These are phyloP conservation scores for Pelecanoides urinatrix DNA, from an alignment of 2,113 vertebrate species.

Conservation along the genomic window DNA sequence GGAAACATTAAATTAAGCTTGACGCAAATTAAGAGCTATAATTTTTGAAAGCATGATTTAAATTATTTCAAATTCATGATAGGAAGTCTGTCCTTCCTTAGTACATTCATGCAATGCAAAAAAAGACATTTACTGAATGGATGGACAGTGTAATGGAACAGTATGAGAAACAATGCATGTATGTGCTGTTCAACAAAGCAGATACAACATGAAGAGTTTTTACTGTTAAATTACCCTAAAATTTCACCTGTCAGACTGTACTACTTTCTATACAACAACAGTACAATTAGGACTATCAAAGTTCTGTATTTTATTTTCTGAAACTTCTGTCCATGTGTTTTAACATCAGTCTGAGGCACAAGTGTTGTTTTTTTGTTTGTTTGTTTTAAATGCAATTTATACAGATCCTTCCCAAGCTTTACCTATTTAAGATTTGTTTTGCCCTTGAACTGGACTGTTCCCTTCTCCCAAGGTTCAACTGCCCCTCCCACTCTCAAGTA, in stretches of 20 bases:
- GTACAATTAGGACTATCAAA: neutral
- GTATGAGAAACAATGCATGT: constrained; percentile 53
- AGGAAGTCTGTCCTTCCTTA: constrained; percentile 15
- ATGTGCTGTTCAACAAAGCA: constrained; percentile 55
- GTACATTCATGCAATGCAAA: constrained; percentile 37
- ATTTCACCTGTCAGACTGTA: neutral
- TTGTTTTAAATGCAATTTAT: neutral
- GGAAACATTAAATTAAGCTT: neutral
- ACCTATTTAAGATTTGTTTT: neutral
- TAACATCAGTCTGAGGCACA: neutral
- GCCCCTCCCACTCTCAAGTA: neutral
- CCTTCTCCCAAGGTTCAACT: neutral
- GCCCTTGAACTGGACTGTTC: neutral
- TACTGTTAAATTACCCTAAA: neutral
- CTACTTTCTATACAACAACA: neutral
- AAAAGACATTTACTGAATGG: constrained; percentile 61
- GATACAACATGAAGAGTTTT: constrained; percentile 27
- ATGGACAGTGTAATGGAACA: constrained; percentile 67
- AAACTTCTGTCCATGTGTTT: neutral
- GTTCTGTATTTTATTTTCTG: neutral
- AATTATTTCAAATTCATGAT: neutral
- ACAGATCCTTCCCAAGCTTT: neutral
- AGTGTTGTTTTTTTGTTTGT: neutral
- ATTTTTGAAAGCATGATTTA: constrained; percentile 37
- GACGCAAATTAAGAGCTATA: neutral